Evolutionary conservation across 2,797 vertebrate species (phyloP), one percentile per base, ranked within the genome.

Genomic region (Crocidura indochinensis): DNA sequence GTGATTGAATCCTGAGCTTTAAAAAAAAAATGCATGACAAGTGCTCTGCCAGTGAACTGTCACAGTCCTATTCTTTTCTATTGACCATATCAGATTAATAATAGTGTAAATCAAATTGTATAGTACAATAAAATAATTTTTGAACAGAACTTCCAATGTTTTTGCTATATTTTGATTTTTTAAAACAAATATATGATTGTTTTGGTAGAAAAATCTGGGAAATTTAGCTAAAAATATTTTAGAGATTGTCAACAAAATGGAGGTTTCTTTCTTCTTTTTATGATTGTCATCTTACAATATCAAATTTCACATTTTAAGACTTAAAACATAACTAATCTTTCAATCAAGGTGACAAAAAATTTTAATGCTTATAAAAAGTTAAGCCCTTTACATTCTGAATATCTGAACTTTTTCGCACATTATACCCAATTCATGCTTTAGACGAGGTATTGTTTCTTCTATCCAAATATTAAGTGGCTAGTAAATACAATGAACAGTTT

Each of bases 261-360:
- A 88, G 6, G 73, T 93, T 97, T 95, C 94, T 93, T 97, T 95
- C 94, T 94, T 78, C 84, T 97, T 96, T 93, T 94, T 91, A 94
- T 93, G 94, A 95, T 90, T 97, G 93, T 97, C 97, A 97, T 96
- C 95, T 97, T 97, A 97, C 94, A 96, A 97, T 97, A 91, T 94
- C 94, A 95, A 95, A 67, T 94, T 87, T 95, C 91, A 96, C 93
- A 96, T 88, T 96, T 96, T 97, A 86, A 97, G 97, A 96, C 94
- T 96, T 93, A 51, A 75, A 91, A 90, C 19, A 92, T 83, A 95
- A 82, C 71, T 96, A 96, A 95, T 96, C 97, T 93, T 86, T 76
- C 96, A 95, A 97, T 90, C 95, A 94, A 94, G 97, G 95, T 95
- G 80, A 78, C 91, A 86, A 97, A 95, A 93, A 94, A 87, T 83